phyloP scores from a whole-genome alignment of 2,113 vertebrate species.

The Lichenostomus cassidix region DNA sequence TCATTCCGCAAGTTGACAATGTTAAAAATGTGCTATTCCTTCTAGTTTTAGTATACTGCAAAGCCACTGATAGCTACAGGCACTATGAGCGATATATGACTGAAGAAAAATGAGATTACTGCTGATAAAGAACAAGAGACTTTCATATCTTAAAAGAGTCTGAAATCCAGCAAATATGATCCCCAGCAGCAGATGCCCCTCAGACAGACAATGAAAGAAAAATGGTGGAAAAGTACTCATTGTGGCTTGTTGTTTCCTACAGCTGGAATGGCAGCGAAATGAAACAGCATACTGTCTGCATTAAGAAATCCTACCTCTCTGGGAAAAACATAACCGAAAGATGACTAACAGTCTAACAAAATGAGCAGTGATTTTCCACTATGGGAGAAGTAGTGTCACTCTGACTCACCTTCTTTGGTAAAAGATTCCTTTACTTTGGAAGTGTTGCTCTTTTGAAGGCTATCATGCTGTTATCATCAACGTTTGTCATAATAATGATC shows the following conservation, averaged over 20 bases:
- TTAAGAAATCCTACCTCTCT: background rate
- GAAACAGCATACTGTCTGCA: background rate
- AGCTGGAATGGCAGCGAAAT: constrained; percentile 1
- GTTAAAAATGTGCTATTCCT: constrained; percentile 54
- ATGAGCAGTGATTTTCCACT: background rate
- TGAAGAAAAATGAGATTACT: constrained; percentile 61
- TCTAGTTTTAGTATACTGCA: constrained; percentile 39
- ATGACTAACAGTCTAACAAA: background rate
- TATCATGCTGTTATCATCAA: background rate
- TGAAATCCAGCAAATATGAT: constrained; percentile 53
- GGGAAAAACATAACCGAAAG: background rate
- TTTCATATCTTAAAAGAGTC: constrained; percentile 49
- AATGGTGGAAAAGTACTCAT: constrained; percentile 24
- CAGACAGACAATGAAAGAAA: constrained; percentile 51
- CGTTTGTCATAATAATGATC: background rate
- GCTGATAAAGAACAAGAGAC: constrained; percentile 46
- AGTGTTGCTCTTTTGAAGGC: background rate
- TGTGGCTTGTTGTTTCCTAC: constrained; percentile 31
- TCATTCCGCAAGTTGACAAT: constrained; percentile 45
- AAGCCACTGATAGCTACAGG: constrained; percentile 49
- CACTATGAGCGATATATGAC: constrained; percentile 10
- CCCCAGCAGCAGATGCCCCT: constrained; percentile 41
- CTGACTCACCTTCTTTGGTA: background rate
- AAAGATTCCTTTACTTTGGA: constrained; percentile 2
- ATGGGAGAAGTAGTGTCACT: background rate